Base-by-base conservation (phyloP, 2,113 vertebrate genomes). In the Verasper variegatus region DNA sequence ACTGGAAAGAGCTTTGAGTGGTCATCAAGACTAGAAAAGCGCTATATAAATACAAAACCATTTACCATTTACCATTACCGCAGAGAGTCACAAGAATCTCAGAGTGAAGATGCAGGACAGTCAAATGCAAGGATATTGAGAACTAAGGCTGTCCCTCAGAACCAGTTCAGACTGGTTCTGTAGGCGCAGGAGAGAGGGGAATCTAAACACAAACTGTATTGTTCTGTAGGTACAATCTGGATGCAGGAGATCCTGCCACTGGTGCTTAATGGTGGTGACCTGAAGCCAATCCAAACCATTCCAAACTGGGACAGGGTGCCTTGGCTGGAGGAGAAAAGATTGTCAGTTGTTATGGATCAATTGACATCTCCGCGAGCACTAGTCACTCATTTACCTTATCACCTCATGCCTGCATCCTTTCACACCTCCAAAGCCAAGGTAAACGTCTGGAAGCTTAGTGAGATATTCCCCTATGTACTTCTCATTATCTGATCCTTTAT, bases 161-260 rank as follows among this genome's bases (percentile, higher is more conserved):
- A n/a, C n/a, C n/a, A n/a, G n/a, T n/a, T n/a, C n/a, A n/a, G n/a
- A n/a, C n/a, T n/a, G n/a, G n/a, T n/a, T n/a, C n/a, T n/a, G n/a
- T n/a, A n/a, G n/a, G n/a, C n/a, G n/a, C n/a, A n/a, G n/a, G n/a
- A n/a, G n/a, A n/a, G n/a, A n/a, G n/a, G n/a, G n/a, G n/a, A n/a
- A n/a, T n/a, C n/a, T n/a, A n/a, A n/a, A n/a, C n/a, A n/a, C n/a
- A n/a, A n/a, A n/a, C n/a, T 51, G 0, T 37, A 40, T 9, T 45
- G 61, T 23, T 83, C 59, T 74, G 10, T 65, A 96, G 95, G 95
- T n/a, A 97, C 97, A 20, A 86, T 91, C 57, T 97, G 96, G 96
- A 96, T 97, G 95, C 95, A 97, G n/a, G 95, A 97, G 85, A 95
- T 97, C 72, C 74, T 97, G 56, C 94, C 96, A 0, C 79, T 96